A percentile compares a stretch with the other conserved stretches of the same genome.
Conservation (phyloP, 1,140 invertebrate species). For the Rhagoletis pomonella region DNA sequence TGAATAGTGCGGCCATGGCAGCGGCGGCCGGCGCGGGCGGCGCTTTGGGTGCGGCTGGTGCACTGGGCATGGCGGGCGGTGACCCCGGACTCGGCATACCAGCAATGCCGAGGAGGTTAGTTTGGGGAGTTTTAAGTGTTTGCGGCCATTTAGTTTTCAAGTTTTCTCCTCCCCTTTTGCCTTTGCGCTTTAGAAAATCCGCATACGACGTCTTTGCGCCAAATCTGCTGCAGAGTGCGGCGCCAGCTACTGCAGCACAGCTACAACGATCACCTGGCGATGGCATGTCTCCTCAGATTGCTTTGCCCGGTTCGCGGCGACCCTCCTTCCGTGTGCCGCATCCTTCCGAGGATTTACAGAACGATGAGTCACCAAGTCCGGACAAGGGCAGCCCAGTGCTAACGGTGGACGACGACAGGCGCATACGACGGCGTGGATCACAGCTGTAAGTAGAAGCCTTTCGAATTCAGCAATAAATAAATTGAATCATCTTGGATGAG, state of each 20-base stretch:
- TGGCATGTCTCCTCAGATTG: conserved; percentile 69
- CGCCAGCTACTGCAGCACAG: conserved; percentile 62
- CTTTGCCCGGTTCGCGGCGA: conserved; percentile 76
- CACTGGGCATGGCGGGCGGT: conserved; percentile 67
- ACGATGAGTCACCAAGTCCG: conserved; percentile 76
- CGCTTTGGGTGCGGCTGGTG: conserved; percentile 67
- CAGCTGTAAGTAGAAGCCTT: conserved; percentile 81
- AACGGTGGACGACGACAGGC: conserved; percentile 82
- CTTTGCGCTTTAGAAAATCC: conserved; percentile 77
- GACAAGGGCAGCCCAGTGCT: conserved; percentile 75
- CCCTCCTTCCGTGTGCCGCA: conserved; percentile 81
- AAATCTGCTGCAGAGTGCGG: conserved; percentile 66
- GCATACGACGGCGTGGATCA: conserved; percentile 83
- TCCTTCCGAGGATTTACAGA: conserved; percentile 76
- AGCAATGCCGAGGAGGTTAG: conserved; percentile 80
- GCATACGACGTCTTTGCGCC: conserved; percentile 85
- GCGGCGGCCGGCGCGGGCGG: conserved; percentile 67
- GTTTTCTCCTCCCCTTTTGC: no score
- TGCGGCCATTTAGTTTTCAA: not conserved
- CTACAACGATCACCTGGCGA: conserved; percentile 68
- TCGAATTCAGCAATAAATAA: not conserved
- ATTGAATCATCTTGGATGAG: no score
- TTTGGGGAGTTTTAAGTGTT: not conserved
- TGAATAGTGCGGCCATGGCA: conserved; percentile 69
- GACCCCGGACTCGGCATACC: conserved; percentile 78